Evolutionary conservation across 2,797 vertebrate genomes (phyloP).

Genomic region (Gymnodraco acuticeps): DNA sequence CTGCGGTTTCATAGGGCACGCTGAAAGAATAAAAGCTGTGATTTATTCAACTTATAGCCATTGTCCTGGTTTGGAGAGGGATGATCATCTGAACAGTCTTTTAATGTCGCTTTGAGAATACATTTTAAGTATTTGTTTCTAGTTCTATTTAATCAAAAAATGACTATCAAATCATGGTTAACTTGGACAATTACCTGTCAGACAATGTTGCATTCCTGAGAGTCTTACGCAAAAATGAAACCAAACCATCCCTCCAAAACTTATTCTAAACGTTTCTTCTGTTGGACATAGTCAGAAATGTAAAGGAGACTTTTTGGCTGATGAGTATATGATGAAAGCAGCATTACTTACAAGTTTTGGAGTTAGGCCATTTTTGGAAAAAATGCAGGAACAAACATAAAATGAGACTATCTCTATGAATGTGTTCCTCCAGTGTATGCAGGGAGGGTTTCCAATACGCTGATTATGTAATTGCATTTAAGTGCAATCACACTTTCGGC

Average conservation of each 20-base stretch:
- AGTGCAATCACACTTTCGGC: too few species aligned
- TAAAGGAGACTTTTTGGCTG: not conserved
- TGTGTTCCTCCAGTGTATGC: too few species aligned
- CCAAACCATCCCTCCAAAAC: not conserved
- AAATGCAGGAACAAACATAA: too few species aligned
- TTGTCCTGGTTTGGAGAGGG: conserved; percentile 16
- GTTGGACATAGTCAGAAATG: not conserved
- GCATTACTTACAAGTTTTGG: conserved; percentile 11
- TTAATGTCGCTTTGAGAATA: conserved; percentile 22
- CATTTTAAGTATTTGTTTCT: not conserved
- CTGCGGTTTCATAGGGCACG: conserved; percentile 27
- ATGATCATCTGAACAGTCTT: conserved; percentile 17
- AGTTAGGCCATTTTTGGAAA: conserved; percentile 1
- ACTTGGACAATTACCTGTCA: not conserved
- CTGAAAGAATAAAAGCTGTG: conserved; percentile 34
- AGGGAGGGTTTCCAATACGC: too few species aligned
- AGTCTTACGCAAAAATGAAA: conserved; percentile 2
- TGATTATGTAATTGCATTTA: too few species aligned
- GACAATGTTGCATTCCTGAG: not conserved
- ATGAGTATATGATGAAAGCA: conserved; percentile 17
- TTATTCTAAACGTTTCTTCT: not conserved
- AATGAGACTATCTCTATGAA: too few species aligned
- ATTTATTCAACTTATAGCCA: conserved; percentile 45
- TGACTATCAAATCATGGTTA: conserved; percentile 13
- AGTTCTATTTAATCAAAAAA: conserved; percentile 22